Evolutionary conservation across 2,113 vertebrate species (phyloP).

Genomic region (Notothenia rossii): DNA sequence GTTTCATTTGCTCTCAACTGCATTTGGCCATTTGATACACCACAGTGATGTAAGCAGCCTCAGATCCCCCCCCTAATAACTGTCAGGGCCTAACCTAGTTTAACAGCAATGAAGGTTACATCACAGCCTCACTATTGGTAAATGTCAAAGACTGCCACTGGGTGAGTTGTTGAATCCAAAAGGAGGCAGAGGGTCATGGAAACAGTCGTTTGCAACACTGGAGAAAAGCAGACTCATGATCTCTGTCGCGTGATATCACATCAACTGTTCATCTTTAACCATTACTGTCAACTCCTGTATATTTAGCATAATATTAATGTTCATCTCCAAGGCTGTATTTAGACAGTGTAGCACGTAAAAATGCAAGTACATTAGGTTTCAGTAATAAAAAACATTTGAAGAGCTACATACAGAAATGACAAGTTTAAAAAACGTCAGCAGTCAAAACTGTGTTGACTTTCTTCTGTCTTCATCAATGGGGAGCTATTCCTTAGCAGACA

Average conservation of each 20-base stretch:
- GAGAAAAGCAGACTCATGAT: constrained; percentile 1
- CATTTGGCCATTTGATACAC: constrained; percentile 27
- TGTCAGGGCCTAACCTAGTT: constrained; percentile 47
- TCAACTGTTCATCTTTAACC: neutral
- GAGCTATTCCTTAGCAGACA: neutral
- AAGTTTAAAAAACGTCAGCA: too few relatives aligned
- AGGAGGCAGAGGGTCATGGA: constrained; percentile 12
- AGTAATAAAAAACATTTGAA: too few relatives aligned
- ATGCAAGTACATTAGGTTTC: too few relatives aligned
- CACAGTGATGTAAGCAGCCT: constrained; percentile 41
- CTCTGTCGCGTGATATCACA: neutral
- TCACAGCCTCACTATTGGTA: constrained; percentile 59
- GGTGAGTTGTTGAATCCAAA: constrained; percentile 37
- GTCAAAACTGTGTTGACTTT: too few relatives aligned
- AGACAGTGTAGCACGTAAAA: too few relatives aligned
- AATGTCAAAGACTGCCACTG: constrained; percentile 62
- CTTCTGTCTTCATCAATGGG: too few relatives aligned
- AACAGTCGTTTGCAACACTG: constrained; percentile 38
- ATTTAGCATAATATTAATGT: neutral
- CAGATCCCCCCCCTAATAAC: constrained; percentile 4
- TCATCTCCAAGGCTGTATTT: too few relatives aligned
- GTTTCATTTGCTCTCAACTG: constrained; percentile 5
- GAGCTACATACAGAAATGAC: too few relatives aligned
- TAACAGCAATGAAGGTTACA: constrained; percentile 55
- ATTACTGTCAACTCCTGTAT: neutral